Evolutionary conservation across 2,797 vertebrate genomes (phyloP), one percentile per base, ranked within the genome.

Genomic region (Tiaroga cobitis): DNA sequence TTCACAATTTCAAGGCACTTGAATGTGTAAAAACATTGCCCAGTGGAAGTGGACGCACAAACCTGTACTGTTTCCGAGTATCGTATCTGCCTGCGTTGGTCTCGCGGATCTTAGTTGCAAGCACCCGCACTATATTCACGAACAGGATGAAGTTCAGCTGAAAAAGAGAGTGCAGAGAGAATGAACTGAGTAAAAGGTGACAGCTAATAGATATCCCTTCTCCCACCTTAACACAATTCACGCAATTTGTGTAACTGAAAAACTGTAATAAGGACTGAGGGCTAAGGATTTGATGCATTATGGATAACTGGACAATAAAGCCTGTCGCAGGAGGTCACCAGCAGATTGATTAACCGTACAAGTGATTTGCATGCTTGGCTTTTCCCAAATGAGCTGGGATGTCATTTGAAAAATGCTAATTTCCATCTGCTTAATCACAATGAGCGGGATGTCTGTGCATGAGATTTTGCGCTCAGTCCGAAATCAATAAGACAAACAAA

Each of bases 141-240:
- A 98, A 97, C 86, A 97, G 86, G 91, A 97, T 86, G 84, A 97
- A 97, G 93, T 98, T 98, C 73, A 98, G 92, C 97, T 98, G 94
- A 77, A 93, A 7, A 70, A 77, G 59, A 76, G 21, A 85, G 34
- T 16, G 41, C 37, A 24, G n/a, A n/a, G 26, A 72, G 24, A 18
- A 80, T 39, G 18, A 70, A 65, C 10, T 37, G n/a, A 43, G 41
- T 68, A 63, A 56, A 41, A 80, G 26, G 24, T 65, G 54, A 70
- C n/a, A 65, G 68, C 51, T 41, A 67, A 79, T 65, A 26, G 10
- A 79, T n/a, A 70, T 51, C 8, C 15, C 16, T 80, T 39, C 11
- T 59, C 5, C 19, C 26, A 26, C 10, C 5, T 32, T 21, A 37
- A 59, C 37, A 68, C 39, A 24, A 32, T 29, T 1, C 61, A 1